phyloP scores from a whole-genome alignment of 2,113 vertebrate species.

The Sinocyclocheilus maitianheensis region DNA sequence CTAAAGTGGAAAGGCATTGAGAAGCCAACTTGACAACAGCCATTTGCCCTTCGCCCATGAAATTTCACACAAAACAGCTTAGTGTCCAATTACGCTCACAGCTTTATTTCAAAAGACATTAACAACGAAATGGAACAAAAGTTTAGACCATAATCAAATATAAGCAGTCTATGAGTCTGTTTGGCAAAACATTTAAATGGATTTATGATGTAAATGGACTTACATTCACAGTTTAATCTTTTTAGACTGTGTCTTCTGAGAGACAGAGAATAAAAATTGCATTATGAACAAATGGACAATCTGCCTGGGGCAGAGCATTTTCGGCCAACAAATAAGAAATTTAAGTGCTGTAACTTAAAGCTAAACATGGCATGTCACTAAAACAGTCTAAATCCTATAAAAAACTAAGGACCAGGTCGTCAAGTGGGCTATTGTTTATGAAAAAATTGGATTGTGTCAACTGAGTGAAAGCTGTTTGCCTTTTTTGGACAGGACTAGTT shows the following conservation, averaged over 20 bases:
- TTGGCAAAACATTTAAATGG: slow-evolving; percentile 39
- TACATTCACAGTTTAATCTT: slow-evolving; percentile 17
- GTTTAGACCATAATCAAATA: slow-evolving; percentile 30
- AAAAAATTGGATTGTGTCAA: slow-evolving; percentile 2
- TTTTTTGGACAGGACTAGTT: not conserved
- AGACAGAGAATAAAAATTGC: slow-evolving; percentile 32
- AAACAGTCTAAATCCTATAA: not conserved
- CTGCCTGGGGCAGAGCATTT: slow-evolving; percentile 21
- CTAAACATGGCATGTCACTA: slow-evolving; percentile 29
- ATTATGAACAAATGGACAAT: slow-evolving; percentile 41
- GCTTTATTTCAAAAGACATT: slow-evolving; percentile 48
- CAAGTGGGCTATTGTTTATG: slow-evolving; percentile 22
- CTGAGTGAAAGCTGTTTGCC: not conserved
- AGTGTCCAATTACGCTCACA: slow-evolving; percentile 42
- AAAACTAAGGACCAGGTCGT: not conserved
- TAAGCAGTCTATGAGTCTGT: slow-evolving; percentile 14
- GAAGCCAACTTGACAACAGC: slow-evolving; percentile 18
- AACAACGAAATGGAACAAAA: slow-evolving; percentile 32
- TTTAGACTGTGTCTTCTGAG: slow-evolving; percentile 31
- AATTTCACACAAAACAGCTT: slow-evolving; percentile 35
- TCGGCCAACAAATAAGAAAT: not conserved
- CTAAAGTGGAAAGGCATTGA: slow-evolving; percentile 25
- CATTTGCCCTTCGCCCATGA: slow-evolving; percentile 26
- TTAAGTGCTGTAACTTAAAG: slow-evolving; percentile 33
- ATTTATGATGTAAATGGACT: slow-evolving; percentile 40